These are phyloP conservation scores for Zosterops japonicus DNA, from an alignment of 2,113 vertebrate species.

Conservation along the genomic window DNA sequence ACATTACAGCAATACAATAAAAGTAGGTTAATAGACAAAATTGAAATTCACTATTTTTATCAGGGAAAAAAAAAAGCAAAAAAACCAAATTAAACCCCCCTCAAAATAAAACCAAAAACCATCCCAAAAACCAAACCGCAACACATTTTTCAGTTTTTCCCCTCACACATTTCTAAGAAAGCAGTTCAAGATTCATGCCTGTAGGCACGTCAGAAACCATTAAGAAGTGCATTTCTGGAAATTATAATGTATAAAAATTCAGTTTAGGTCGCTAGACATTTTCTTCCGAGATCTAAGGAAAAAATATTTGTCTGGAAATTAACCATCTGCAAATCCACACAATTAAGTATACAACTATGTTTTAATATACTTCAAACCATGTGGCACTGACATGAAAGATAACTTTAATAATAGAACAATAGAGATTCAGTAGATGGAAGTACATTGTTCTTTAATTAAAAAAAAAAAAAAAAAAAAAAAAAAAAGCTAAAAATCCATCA, in stretches of 20 bases:
- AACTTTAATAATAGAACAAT: constrained; percentile 56
- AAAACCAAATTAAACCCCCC: background rate
- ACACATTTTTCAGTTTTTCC: constrained; percentile 17
- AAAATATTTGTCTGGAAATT: constrained; percentile 70
- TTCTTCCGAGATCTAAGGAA: constrained; percentile 61
- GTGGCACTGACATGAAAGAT: constrained; percentile 58
- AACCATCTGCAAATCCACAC: constrained; percentile 59
- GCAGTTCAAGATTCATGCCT: constrained; percentile 70
- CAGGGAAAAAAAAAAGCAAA: rapidly evolving
- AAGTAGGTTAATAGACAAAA: constrained; percentile 20
- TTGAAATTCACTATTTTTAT: constrained; percentile 41
- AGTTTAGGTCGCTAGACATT: constrained; percentile 66
- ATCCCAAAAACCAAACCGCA: background rate
- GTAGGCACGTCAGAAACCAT: constrained; percentile 76
- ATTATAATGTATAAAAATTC: constrained; percentile 77
- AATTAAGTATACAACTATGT: constrained; percentile 62
- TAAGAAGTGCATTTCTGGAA: constrained; percentile 78
- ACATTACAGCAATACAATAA: background rate
- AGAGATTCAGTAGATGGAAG: constrained; percentile 32
- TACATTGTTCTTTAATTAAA: constrained; percentile 54
- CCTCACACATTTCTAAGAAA: constrained; percentile 19
- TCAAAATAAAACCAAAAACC: background rate
- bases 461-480: constrained; percentile 37
- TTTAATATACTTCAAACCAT: constrained; percentile 57
- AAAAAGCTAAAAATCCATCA: constrained; percentile 26